Base-by-base conservation (phyloP, 2,888 invertebrate species). In the Pterostichus madidus region DNA sequence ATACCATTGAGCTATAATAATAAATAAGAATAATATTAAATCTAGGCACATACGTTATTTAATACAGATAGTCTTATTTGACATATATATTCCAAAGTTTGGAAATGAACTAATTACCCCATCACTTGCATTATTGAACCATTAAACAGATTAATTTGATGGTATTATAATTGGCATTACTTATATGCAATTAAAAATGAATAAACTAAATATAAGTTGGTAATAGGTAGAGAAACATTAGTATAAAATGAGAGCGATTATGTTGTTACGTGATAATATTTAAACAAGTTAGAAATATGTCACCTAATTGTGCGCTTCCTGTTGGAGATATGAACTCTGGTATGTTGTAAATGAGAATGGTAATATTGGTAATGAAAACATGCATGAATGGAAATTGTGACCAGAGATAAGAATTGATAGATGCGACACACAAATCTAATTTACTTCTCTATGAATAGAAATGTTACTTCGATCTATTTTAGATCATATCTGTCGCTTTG, bases 251-350 rank as follows among this genome's bases (percentile, higher is more conserved):
- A 56, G 15, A 56, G 44, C 39, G 44, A 44, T 71, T 71, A 71
- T 71, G 68, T 71, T 76, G n/a, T 31, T 56, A 39, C 7, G 39
- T 7, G 6, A 39, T 39, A 39, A 39, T 39, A 80, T 80, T 68
- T 49, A 80, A 80, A 80, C 64, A 80, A 80, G 68, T 68, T 35
- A 80, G 68, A 80, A 80, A 64, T 80, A 64, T 79, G 64, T 79
- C 61, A 46, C 79, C 53, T 56, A 76, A 71, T 71, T 80, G 80
- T 17, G 10, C 15, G 10, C 64, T 80, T 80, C 80, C 80, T 46
- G 64, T 77, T 3, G 3, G 24, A 71, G n/a, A 39, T 11, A n/a
- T 39, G 39, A 39, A 39, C 6, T 39, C 39, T 6, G 8, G 39
- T 39, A 39, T 39, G n/a, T 49, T 49, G 56, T 56, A 56, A 17